Conservation (phyloP, 2,113 vertebrate species). For the Mobula birostris region DNA sequence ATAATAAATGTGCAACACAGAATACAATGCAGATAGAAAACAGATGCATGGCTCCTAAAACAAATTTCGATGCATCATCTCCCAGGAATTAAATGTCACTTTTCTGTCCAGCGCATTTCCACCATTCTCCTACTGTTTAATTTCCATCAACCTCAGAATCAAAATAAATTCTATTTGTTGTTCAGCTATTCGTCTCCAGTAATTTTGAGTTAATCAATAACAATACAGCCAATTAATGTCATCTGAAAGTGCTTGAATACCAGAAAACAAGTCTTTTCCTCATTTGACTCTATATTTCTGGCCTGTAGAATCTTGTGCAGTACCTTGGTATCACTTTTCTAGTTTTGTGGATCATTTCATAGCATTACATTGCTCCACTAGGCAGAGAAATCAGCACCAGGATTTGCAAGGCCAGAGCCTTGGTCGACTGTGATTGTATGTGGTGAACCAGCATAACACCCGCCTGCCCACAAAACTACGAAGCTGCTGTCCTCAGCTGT, state of each 20-base stretch:
- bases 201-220: not conserved
- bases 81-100: not conserved
- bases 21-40: too few relatives aligned
- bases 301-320: not conserved
- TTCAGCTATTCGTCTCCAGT: not conserved
- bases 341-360: not conserved
- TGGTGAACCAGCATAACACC: too few relatives aligned
- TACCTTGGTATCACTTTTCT: not conserved
- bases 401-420: too few relatives aligned
- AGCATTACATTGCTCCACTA: not conserved
- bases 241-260: not conserved
- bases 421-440: too few relatives aligned
- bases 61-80: not conserved
- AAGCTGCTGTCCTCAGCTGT: too few relatives aligned
- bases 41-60: too few relatives aligned
- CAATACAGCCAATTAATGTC: not conserved
- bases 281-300: not conserved
- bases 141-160: not conserved
- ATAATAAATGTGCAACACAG: too few relatives aligned
- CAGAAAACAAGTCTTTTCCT: not conserved
- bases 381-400: too few relatives aligned
- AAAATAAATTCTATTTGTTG: not conserved
- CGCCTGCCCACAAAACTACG: too few relatives aligned
- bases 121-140: not conserved
- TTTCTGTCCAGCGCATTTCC: not conserved